Evolutionary conservation across 1,140 invertebrate genomes (phyloP).

Genomic region (Zaprionus gabonicus): DNA sequence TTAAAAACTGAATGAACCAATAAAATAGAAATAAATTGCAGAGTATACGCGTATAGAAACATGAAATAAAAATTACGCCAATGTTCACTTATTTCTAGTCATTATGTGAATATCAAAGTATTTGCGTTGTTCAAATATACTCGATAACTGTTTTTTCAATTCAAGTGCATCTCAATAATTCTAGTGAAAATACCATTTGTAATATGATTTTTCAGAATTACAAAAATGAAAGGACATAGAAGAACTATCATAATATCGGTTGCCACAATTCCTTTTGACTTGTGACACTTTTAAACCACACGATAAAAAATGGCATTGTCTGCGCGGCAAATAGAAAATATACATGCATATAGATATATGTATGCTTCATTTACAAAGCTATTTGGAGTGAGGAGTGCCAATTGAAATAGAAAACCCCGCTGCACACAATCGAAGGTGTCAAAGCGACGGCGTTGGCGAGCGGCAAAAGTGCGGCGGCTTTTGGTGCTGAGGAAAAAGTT

Average conservation of each 20-base stretch:
- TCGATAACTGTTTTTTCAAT: constrained; percentile 13
- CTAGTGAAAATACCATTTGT: constrained; percentile 14
- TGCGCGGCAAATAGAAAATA: constrained; percentile 46
- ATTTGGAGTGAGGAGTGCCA: constrained; percentile 53
- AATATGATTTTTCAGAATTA: constrained; percentile 21
- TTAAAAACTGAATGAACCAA: too few relatives aligned
- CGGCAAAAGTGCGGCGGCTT: constrained; percentile 76
- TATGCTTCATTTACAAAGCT: constrained; percentile 14
- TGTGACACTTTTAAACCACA: constrained; percentile 23
- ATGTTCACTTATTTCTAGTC: neutral
- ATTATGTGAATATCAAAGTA: neutral
- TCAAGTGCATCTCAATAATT: constrained; percentile 6
- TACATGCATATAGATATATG: constrained; percentile 2
- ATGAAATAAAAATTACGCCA: too few relatives aligned
- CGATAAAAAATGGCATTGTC: constrained; percentile 12
- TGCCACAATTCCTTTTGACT: constrained; percentile 17
- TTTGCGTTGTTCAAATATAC: constrained; percentile 11
- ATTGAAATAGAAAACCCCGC: constrained; percentile 81
- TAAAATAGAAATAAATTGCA: too few relatives aligned
- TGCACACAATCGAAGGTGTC: constrained; percentile 75
- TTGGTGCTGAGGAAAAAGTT: constrained; percentile 53
- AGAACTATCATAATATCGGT: neutral
- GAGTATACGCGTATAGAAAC: too few relatives aligned
- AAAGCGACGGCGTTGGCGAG: constrained; percentile 69
- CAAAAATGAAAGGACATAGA: neutral